Evolutionary conservation across 1,140 invertebrate genomes (phyloP).

Genomic region (Pygmarrhopalites habei): DNA sequence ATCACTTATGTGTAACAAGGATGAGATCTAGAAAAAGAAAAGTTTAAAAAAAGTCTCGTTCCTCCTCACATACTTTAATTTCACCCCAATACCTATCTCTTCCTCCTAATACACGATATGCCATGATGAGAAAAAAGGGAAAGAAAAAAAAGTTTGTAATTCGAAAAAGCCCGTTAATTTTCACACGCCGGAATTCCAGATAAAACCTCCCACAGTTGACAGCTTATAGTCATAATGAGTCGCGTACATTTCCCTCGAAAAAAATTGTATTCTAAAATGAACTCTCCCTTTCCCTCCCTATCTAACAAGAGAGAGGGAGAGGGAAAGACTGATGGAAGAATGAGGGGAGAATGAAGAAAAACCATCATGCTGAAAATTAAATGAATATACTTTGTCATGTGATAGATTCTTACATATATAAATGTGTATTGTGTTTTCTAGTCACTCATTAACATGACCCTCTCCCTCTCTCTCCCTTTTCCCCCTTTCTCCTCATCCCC

Average conservation of each 20-base stretch:
- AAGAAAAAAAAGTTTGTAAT: slow-evolving; percentile 27
- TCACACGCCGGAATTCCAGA: slow-evolving; percentile 37
- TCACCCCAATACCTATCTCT: no score
- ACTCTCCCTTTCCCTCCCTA: no score
- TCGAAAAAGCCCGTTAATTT: slow-evolving; percentile 33
- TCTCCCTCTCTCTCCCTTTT: background rate
- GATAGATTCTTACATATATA: slow-evolving; percentile 1
- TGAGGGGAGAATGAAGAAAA: slow-evolving; percentile 1
- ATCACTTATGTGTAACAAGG: no score
- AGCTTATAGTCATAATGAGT: slow-evolving; percentile 34
- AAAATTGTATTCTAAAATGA: slow-evolving; percentile 23
- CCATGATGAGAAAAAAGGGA: no score
- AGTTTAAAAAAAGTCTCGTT: no score
- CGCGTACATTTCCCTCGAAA: slow-evolving; percentile 22
- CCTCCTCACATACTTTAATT: no score
- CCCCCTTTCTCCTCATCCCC: background rate
- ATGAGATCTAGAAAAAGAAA: no score
- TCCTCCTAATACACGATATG: no score
- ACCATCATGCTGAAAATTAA: slow-evolving; percentile 19
- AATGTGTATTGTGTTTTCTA: background rate
- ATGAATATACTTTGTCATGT: slow-evolving; percentile 3
- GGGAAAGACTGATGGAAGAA: background rate
- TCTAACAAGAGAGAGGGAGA: slow-evolving; percentile 17
- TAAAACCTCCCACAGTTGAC: slow-evolving; percentile 32
- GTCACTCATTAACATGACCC: slow-evolving; percentile 10